These are phyloP conservation scores for Ataeniobius toweri DNA, from an alignment of 2,797 vertebrate species.

Conservation along the genomic window DNA sequence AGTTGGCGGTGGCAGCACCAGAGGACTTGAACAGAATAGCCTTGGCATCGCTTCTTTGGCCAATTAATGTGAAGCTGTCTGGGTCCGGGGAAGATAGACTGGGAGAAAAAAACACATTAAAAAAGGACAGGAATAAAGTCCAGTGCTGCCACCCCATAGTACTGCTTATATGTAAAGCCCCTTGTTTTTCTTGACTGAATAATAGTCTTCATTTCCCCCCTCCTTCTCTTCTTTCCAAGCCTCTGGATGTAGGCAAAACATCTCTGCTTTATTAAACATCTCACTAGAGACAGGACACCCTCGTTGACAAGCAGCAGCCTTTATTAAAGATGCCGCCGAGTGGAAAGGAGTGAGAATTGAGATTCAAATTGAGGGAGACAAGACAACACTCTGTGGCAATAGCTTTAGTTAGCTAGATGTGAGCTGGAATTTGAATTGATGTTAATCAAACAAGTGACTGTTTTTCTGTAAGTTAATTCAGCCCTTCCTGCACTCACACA, in stretches of 20 bases:
- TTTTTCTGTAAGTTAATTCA: slow-evolving; percentile 68
- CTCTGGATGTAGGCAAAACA: slow-evolving; percentile 75
- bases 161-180: slow-evolving; percentile 73
- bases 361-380: slow-evolving; percentile 78
- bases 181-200: slow-evolving; percentile 80
- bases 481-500: slow-evolving; percentile 36
- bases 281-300: slow-evolving; percentile 77
- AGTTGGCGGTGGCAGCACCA: slow-evolving; percentile 70
- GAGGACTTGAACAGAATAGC: slow-evolving; percentile 74
- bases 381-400: slow-evolving; percentile 62
- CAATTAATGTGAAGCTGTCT: slow-evolving; percentile 82
- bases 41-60: slow-evolving; percentile 72
- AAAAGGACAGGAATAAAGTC: slow-evolving; percentile 77
- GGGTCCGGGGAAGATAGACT: slow-evolving; percentile 77
- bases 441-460: slow-evolving; percentile 75
- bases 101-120: slow-evolving; percentile 77
- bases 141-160: slow-evolving; percentile 58
- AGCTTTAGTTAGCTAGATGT: slow-evolving; percentile 70
- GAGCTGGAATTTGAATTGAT: slow-evolving; percentile 70
- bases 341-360: slow-evolving; percentile 69
- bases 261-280: slow-evolving; percentile 79
- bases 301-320: slow-evolving; percentile 72
- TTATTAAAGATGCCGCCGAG: slow-evolving; percentile 79
- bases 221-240: slow-evolving; percentile 57
- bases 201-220: slow-evolving; percentile 64